Conservation (phyloP, 2,888 invertebrate species). For the Megalurothrips usitatus region DNA sequence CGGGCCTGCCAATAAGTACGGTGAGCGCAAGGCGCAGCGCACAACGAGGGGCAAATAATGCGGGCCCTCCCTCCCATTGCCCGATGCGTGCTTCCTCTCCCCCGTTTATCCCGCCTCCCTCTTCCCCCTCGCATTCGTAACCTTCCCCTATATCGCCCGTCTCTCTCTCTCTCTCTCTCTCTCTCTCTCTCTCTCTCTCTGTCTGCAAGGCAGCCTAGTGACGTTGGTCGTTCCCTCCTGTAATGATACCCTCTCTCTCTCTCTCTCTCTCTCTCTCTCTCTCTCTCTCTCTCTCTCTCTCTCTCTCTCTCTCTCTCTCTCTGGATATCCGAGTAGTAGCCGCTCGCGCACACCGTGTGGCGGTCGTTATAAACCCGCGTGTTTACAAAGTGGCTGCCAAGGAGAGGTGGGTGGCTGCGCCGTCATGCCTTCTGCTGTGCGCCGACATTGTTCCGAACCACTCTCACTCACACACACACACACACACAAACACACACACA, state of each 20-base stretch:
- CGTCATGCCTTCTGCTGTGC: background rate
- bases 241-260: background rate
- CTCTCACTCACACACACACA: background rate
- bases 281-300: background rate
- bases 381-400: constrained; percentile 6
- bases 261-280: background rate
- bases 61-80: too few relatives aligned
- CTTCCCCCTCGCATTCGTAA: background rate
- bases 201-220: background rate
- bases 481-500: background rate
- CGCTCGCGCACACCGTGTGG: background rate
- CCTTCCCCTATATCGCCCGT: background rate
- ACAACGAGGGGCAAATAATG: too few relatives aligned
- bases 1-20: too few relatives aligned
- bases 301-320: background rate
- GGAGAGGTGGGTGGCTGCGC: background rate
- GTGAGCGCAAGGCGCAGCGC: too few relatives aligned
- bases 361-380: background rate
- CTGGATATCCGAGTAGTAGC: background rate
- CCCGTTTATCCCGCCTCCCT: background rate
- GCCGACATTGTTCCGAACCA: background rate
- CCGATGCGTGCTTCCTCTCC: too few relatives aligned
- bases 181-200: background rate
- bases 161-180: background rate
- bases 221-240: background rate